Percentiles rank a stretch among this genome's conserved stretches.
Conservation (phyloP, 2,888 invertebrate species). For the Aphodius granarius region DNA sequence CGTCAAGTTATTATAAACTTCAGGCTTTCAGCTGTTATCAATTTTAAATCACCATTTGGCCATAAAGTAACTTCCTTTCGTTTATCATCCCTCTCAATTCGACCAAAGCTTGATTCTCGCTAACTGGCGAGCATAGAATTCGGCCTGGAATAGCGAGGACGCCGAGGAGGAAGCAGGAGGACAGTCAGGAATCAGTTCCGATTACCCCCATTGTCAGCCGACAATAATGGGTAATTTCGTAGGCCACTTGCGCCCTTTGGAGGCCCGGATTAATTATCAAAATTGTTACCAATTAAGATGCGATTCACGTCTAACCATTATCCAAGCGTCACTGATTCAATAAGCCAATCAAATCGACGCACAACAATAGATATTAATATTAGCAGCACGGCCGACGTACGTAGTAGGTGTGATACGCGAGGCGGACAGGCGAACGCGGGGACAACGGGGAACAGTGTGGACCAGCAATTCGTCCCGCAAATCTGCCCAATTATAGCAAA, state of each 20-base stretch:
- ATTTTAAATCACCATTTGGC: neutral
- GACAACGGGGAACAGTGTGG: neutral
- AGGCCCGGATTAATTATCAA: conserved; percentile 56
- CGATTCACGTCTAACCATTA: conserved; percentile 55
- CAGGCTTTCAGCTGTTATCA: neutral
- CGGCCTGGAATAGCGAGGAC: no score
- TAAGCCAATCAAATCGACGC: conserved; percentile 37
- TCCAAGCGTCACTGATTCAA: conserved; percentile 42
- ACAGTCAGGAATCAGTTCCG: conserved; percentile 52
- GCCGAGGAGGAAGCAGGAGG: no score
- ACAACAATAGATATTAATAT: conserved; percentile 14
- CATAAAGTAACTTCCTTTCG: neutral
- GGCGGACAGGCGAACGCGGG: neutral
- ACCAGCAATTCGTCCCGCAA: conserved; percentile 11
- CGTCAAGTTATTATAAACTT: no score
- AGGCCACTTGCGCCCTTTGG: conserved; percentile 49
- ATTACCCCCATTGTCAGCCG: conserved; percentile 54
- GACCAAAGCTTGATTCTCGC: neutral
- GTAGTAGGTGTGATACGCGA: neutral
- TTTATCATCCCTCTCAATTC: neutral
- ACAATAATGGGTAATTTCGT: conserved; percentile 56
- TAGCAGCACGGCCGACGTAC: neutral
- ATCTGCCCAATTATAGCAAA: conserved; percentile 9
- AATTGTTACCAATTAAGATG: conserved; percentile 61
- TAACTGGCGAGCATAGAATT: no score